Conservation (phyloP, 2,888 invertebrate species). For the Cheilosia pagana region DNA sequence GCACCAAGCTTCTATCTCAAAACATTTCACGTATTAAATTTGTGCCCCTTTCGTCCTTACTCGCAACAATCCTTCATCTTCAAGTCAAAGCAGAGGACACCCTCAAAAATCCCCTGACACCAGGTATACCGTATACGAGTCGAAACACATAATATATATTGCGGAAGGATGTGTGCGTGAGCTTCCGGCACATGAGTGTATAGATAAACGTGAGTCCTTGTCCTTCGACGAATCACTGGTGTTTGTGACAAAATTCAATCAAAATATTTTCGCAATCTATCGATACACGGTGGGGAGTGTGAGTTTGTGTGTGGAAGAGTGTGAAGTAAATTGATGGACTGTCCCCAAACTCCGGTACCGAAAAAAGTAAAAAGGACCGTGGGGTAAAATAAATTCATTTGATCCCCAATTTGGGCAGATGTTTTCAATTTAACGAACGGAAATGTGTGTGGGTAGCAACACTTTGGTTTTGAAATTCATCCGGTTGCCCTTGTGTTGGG, state of each 20-base stretch:
- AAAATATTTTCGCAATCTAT: slow-evolving; percentile 66
- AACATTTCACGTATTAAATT: slow-evolving; percentile 68
- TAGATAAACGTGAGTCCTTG: slow-evolving; percentile 8
- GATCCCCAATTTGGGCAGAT: slow-evolving; percentile 51
- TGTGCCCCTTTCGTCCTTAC: slow-evolving; percentile 47
- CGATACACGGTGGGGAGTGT: background rate
- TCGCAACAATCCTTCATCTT: slow-evolving; percentile 49
- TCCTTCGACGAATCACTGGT: slow-evolving; percentile 47
- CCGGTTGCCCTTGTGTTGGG: slow-evolving; percentile 25
- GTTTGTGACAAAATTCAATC: slow-evolving; percentile 70
- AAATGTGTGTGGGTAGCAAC: slow-evolving; percentile 42
- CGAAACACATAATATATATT: background rate
- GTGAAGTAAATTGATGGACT: slow-evolving; percentile 35
- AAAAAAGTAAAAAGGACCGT: background rate
- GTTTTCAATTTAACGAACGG: slow-evolving; percentile 58
- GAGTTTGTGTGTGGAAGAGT: slow-evolving; percentile 14
- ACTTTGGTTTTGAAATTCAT: slow-evolving; percentile 49
- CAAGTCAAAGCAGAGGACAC: slow-evolving; percentile 4
- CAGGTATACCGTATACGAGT: too few relatives aligned
- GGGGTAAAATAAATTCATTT: slow-evolving; percentile 47
- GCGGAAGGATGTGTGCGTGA: background rate
- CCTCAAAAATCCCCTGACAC: background rate
- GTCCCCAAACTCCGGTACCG: background rate
- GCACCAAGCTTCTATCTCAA: slow-evolving; percentile 23
- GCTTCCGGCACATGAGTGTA: background rate